Base-by-base conservation (phyloP, 2,113 vertebrate species). In the Aspidoscelis tigris region DNA sequence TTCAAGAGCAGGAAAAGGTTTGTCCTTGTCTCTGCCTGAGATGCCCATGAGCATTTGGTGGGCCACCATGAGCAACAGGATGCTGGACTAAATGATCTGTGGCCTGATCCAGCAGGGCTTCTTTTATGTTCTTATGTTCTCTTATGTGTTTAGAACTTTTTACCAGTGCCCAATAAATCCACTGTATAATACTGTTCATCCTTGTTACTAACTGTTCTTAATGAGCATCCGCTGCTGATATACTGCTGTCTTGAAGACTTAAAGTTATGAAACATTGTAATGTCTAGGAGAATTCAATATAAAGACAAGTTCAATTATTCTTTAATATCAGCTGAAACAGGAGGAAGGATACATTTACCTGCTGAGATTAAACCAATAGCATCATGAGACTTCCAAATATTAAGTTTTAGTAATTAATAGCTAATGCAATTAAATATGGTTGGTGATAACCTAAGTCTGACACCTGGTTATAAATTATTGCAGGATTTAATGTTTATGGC, bases 331-430 rank as follows among this genome's bases (percentile, higher is more conserved):
- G 72, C 72, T 47, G 21, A 74, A 74, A 50, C 43, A 74, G 39
- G 43, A 10, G 20, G 21, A 12, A 24, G 39, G 16, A 39, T 12
- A 47, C 43, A 24, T 41, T 3, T 10, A 74, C 20, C 43, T 24
- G 72, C 9, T 41, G 39, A 47, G 43, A 26, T 44, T 74, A 24
- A 22, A 84, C 39, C 2, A 8, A 43, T 12, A 26, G 1, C 33
- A 2, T 5, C 3, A 78, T 43, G 76, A 18, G 76, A 22, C 18
- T 58, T 70, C 1, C 44, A 0, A 18, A 50, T 7, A 64, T 5
- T 0, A 10, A 0, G 3, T 24, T 5, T 78, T 73, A 72, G 41
- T 72, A 0, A 4, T 43, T 72, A 72, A 21, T 44, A 0, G 5
- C 26, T 72, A 72, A 21, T 44, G 16, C 18, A 14, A 21, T 86